Evolutionary conservation across 2,888 invertebrate genomes (phyloP).

Genomic region (Polia nebulosa): DNA sequence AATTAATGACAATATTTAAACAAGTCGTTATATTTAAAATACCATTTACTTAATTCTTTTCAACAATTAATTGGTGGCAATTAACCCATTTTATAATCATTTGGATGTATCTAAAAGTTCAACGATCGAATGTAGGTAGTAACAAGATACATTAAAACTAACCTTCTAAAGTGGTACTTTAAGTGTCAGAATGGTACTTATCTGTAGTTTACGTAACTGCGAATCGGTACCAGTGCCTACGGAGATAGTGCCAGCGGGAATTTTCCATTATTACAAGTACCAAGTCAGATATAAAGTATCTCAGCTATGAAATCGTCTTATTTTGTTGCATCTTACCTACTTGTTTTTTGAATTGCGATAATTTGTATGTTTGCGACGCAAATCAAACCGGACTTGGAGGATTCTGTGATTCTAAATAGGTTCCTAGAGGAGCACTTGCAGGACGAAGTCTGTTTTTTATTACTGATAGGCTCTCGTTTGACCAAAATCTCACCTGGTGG

Average conservation of each 20-base stretch:
- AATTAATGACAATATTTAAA: too few species aligned
- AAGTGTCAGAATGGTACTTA: constrained; percentile 51
- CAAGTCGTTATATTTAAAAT: not conserved
- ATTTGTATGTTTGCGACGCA: not conserved
- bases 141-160: constrained; percentile 9
- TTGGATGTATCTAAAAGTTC: constrained; percentile 33
- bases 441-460: not conserved
- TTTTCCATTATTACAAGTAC: constrained; percentile 42
- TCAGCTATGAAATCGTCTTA: constrained; percentile 11
- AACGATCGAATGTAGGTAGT: constrained; percentile 44
- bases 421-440: not conserved
- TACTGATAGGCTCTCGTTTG: too few species aligned
- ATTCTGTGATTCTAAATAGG: not conserved
- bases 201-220: constrained; percentile 43
- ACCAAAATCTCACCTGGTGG: too few species aligned
- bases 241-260: constrained; percentile 42
- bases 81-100: constrained; percentile 41
- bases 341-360: constrained; percentile 6
- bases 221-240: constrained; percentile 27
- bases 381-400: not conserved
- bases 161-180: constrained; percentile 44
- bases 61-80: constrained; percentile 17
- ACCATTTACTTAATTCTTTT: not conserved
- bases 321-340: not conserved
- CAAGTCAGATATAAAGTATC: constrained; percentile 27